These are phyloP conservation scores for Pimephales promelas DNA, from an alignment of 2,113 vertebrate species.

Conservation along the genomic window DNA sequence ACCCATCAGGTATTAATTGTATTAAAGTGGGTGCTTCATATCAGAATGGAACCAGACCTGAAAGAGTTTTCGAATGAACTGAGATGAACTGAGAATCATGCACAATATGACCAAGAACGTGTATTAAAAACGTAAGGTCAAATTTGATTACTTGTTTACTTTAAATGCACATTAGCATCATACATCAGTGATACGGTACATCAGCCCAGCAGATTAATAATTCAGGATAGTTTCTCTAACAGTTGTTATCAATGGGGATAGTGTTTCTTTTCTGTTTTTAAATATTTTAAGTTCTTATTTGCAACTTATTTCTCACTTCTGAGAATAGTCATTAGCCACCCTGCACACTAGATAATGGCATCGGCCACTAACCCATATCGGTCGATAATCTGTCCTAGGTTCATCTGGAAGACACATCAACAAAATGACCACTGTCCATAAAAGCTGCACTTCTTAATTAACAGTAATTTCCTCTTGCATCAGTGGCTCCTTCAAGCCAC, in stretches of 20 bases:
- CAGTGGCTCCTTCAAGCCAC: not conserved
- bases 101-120: too few relatives aligned
- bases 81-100: too few relatives aligned
- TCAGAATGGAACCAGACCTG: not conserved
- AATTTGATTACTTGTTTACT: not conserved
- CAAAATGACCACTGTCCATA: not conserved
- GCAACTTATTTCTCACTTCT: not conserved
- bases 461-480: slow-evolving; percentile 25
- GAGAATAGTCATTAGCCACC: not conserved
- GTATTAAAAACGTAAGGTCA: not conserved
- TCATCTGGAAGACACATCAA: not conserved
- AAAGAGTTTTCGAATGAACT: not conserved
- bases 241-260: not conserved
- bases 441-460: not conserved
- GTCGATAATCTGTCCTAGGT: not conserved
- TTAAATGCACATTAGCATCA: not conserved
- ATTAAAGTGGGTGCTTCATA: not conserved
- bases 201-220: not conserved
- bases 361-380: not conserved
- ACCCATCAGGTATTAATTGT: not conserved
- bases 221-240: not conserved
- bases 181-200: not conserved
- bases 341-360: not conserved
- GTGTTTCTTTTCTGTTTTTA: not conserved
- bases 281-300: not conserved